Percentiles rank a stretch among this genome's conserved stretches.
These are phyloP conservation scores for Centruroides sculpturatus DNA, from an alignment of 1,140 invertebrate genomes.

Conservation along the genomic window DNA sequence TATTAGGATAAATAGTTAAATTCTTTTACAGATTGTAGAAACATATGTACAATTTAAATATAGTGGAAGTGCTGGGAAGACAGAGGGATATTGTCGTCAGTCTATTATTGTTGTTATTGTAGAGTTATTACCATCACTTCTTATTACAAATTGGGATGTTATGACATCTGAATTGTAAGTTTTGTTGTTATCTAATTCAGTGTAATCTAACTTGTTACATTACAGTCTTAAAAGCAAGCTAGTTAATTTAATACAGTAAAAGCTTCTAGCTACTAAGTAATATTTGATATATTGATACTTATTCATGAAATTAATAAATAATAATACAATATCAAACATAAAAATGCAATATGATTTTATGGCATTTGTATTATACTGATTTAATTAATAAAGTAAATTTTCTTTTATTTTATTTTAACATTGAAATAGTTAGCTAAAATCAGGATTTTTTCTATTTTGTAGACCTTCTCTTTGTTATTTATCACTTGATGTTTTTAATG, in stretches of 20 bases:
- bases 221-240: too few relatives aligned
- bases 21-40: conserved; percentile 36
- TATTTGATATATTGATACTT: too few relatives aligned
- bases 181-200: background rate
- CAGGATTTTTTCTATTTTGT: conserved; percentile 7
- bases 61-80: conserved; percentile 59
- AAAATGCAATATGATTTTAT: too few relatives aligned
- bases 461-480: conserved; percentile 72
- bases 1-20: too few relatives aligned
- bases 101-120: conserved; percentile 63
- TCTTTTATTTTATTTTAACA: too few relatives aligned
- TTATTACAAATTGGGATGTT: conserved; percentile 87
- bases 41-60: conserved; percentile 63
- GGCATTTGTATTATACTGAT: too few relatives aligned
- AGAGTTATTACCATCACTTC: conserved; percentile 69
- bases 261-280: too few relatives aligned
- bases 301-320: too few relatives aligned
- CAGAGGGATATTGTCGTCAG: conserved; percentile 61
- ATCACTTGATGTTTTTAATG: conserved; percentile 70
- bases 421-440: background rate
- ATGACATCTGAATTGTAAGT: conserved; percentile 74
- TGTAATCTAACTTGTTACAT: too few relatives aligned
- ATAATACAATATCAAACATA: too few relatives aligned
- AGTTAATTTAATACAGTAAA: too few relatives aligned
- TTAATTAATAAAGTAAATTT: too few relatives aligned